A percentile compares a stretch with the other conserved stretches of the same genome.
Conservation (phyloP, 2,888 invertebrate species). For the Apamea anceps region DNA sequence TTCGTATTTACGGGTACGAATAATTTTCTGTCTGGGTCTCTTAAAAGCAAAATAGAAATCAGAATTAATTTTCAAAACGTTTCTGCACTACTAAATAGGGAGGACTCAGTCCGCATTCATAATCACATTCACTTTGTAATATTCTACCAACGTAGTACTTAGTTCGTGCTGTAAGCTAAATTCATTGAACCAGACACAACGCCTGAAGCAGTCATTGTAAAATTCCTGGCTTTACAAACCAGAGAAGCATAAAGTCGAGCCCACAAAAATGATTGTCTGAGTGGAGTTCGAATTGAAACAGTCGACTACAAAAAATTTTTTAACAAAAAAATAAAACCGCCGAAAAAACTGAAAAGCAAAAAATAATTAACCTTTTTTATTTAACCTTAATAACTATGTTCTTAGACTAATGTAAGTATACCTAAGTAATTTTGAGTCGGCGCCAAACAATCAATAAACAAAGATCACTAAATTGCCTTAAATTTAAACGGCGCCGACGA, state of each 20-base stretch:
- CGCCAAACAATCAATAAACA: no score
- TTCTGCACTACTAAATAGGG: constrained; percentile 18
- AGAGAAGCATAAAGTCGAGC: background rate
- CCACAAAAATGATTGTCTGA: background rate
- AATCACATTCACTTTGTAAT: constrained; percentile 23
- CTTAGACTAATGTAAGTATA: no score
- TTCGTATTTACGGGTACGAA: background rate
- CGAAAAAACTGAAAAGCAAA: no score
- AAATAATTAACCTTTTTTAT: no score
- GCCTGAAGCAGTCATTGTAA: background rate
- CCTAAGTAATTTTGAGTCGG: no score
- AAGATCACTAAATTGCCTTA: no score
- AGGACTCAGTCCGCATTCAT: constrained; percentile 30
- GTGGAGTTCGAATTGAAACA: background rate
- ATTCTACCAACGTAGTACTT: constrained; percentile 28
- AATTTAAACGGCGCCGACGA: no score
- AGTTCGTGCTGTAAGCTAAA: constrained; percentile 10
- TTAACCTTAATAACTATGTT: no score
- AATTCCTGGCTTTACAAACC: background rate
- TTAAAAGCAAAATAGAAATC: constrained; percentile 24
- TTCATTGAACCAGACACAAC: constrained; percentile 8
- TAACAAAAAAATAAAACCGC: no score
- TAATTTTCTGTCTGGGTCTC: background rate
- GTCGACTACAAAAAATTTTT: background rate
- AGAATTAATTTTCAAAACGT: constrained; percentile 37